Base-by-base conservation (phyloP, 2,888 invertebrate species). In the Brenthis hecate region DNA sequence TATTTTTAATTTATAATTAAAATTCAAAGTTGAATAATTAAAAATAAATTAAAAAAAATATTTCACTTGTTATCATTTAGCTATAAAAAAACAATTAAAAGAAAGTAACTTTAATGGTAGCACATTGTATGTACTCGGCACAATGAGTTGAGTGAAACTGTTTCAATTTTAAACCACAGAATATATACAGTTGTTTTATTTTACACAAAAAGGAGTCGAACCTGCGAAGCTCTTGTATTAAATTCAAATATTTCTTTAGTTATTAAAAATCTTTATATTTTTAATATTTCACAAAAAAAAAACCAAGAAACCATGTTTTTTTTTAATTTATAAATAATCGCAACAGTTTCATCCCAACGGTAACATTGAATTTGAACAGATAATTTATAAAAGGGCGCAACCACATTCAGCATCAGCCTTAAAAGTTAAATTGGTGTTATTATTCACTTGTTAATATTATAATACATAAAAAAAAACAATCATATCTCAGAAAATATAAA, bases 311-410 rank as follows among this genome's bases (percentile, higher is more conserved):
- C 55, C 56, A 56, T 53, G 6, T 43, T 43, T 11, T 36, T 43
- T 43, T 28, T 28, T 28, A 28, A 11, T 11, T 8, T 11, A 43
- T 43, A 0, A 14, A 63, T 36, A 56, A 72, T 63, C 58, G 67
- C 65, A 70, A 72, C 67, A 70, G 70, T 66, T 58, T 63, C 69
- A 72, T 43, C 61, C 53, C 47, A 65, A 70, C 64, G 69, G 71
- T 69, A 71, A 71, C 69, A 69, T 61, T 66, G 32, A 66, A 58
- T 65, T 65, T 68, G 68, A 71, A 71, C 65, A 58, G 57, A 57
- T 66, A 56, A 56, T 65, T 57, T 50, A 48, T 57, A 36, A 68
- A 56, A 68, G 68, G 70, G 57, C 19, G 62, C 56, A 56, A 71
- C 65, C 70, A 65, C 65, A 65, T 50, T 43, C 13, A 36, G 13